A percentile compares a stretch with the other conserved stretches of the same genome.
These are phyloP conservation scores for Gadus macrocephalus DNA, from an alignment of 2,113 vertebrate species.

Conservation along the genomic window DNA sequence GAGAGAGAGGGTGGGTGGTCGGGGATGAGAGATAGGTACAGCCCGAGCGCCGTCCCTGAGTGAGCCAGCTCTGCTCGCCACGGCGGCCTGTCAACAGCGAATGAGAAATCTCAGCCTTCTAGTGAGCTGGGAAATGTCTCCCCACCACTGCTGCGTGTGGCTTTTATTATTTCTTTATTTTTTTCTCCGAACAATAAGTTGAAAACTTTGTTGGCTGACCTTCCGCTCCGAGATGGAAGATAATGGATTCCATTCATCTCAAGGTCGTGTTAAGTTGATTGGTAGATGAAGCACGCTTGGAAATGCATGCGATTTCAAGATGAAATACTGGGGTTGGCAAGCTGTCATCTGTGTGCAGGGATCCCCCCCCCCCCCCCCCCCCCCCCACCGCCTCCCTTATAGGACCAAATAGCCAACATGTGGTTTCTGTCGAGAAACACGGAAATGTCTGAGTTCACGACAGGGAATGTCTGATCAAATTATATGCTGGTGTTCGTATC, in stretches of 20 bases:
- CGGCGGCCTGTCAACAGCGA: neutral
- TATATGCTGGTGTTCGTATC: slow-evolving; percentile 27
- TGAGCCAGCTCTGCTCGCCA: no score
- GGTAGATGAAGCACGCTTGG: slow-evolving; percentile 50
- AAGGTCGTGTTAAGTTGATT: slow-evolving; percentile 64
- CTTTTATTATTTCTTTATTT: neutral
- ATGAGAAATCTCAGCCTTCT: neutral
- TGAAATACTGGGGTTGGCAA: slow-evolving; percentile 49
- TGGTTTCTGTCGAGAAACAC: no score
- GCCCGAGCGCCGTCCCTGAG: slow-evolving; percentile 44
- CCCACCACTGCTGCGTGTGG: neutral
- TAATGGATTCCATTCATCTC: slow-evolving; percentile 63
- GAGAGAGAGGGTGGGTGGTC: no score
- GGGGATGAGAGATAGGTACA: slow-evolving; percentile 45
- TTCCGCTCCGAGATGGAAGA: slow-evolving; percentile 54
- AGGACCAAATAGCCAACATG: no score
- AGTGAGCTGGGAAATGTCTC: neutral
- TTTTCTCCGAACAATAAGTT: slow-evolving; percentile 61
- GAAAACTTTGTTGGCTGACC: slow-evolving; percentile 70
- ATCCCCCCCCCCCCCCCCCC: no score
- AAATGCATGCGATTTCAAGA: slow-evolving; percentile 49
- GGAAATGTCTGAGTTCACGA: slow-evolving; percentile 3
- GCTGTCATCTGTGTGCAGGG: slow-evolving; percentile 11
- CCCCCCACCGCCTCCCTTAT: no score
- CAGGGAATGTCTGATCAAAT: slow-evolving; percentile 29